These are phyloP conservation scores for Nematolebias whitei DNA, from an alignment of 2,113 vertebrate species.

Conservation along the genomic window DNA sequence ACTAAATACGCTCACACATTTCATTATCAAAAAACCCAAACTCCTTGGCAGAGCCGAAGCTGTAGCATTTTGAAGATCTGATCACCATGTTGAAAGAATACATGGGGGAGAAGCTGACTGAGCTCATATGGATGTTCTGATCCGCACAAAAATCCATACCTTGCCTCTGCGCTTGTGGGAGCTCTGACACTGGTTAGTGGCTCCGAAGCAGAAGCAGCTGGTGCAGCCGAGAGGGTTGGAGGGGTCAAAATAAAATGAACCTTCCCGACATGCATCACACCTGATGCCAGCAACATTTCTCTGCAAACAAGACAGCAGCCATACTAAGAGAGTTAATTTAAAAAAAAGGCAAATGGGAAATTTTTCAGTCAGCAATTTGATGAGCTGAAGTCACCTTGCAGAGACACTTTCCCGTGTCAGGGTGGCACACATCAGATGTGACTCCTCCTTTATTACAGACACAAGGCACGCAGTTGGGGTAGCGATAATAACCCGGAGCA, in stretches of 20 bases:
- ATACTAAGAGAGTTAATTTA: slow-evolving; percentile 33
- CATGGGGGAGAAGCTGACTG: neutral
- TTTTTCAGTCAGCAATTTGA: neutral
- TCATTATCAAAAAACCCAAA: neutral
- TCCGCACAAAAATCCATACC: slow-evolving; percentile 78
- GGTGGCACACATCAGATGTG: slow-evolving; percentile 81
- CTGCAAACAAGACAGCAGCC: slow-evolving; percentile 70
- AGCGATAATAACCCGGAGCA: slow-evolving; percentile 83
- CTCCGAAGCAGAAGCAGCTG: slow-evolving; percentile 92
- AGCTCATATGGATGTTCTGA: too few species aligned
- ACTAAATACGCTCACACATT: neutral
- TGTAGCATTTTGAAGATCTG: neutral
- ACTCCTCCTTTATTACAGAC: slow-evolving; percentile 85
- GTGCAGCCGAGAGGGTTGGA: slow-evolving; percentile 87
- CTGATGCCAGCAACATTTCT: slow-evolving; percentile 85
- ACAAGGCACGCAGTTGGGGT: slow-evolving; percentile 87
- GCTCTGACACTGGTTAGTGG: slow-evolving; percentile 82
- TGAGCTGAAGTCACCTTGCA: slow-evolving; percentile 85
- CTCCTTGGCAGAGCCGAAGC: too few species aligned
- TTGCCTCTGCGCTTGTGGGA: slow-evolving; percentile 84
- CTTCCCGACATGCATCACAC: slow-evolving; percentile 84
- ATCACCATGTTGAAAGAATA: neutral
- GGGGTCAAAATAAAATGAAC: slow-evolving; percentile 87
- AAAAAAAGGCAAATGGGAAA: neutral
- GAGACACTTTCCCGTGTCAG: slow-evolving; percentile 85